Evolutionary conservation across 2,888 invertebrate genomes (phyloP).

Genomic region (Diaphora mendica): DNA sequence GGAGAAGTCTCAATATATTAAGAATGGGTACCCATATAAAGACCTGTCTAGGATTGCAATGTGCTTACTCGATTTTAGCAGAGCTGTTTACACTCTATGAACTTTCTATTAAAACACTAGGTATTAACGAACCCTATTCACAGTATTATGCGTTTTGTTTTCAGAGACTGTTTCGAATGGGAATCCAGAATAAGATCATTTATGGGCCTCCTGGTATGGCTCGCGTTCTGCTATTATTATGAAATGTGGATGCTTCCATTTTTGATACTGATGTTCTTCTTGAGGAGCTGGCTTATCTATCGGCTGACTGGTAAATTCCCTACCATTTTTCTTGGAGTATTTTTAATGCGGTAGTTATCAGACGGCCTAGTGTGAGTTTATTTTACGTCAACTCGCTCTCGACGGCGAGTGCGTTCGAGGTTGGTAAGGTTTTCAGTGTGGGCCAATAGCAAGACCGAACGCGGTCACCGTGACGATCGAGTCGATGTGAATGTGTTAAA

Average conservation of each 20-base stretch:
- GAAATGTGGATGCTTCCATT: constrained; percentile 98
- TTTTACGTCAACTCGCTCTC: neutral
- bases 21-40: no score
- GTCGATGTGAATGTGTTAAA: no score
- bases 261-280: constrained; percentile 92
- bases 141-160: constrained; percentile 46
- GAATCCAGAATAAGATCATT: constrained; percentile 95
- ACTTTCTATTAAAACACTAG: no score
- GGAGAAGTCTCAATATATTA: no score
- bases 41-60: no score
- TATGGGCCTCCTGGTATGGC: constrained; percentile 93
- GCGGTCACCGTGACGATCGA: no score
- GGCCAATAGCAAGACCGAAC: no score
- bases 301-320: constrained; percentile 76
- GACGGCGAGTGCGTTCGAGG: no score
- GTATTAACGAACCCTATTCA: neutral
- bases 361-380: neutral
- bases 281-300: constrained; percentile 85
- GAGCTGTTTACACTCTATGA: no score
- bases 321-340: no score
- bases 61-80: no score
- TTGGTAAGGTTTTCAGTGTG: no score
- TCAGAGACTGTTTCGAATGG: constrained; percentile 98
- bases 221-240: constrained; percentile 96
- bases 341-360: neutral